Evolutionary conservation across 2,888 invertebrate species (phyloP), one percentile per base, ranked within the genome.

Genomic region (Meghimatium bilineatum): DNA sequence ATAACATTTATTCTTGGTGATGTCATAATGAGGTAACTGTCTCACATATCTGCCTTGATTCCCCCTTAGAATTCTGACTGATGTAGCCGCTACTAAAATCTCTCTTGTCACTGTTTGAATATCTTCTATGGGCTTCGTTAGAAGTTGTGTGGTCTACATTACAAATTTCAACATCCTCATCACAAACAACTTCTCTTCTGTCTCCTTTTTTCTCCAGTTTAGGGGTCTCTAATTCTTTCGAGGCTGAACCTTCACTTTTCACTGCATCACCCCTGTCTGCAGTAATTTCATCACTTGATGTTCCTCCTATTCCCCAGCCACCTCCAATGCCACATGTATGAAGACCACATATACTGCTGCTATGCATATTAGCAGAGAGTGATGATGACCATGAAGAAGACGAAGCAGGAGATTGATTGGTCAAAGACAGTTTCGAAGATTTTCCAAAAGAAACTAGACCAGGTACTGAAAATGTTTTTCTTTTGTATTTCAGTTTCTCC

Each of bases 61-160:
- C 90, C 74, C 91, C 91, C 85, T 90, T 91, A 1, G 91, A 91
- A 75, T 89, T 90, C 79, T 91, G 91, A 84, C 91, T 91, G 85
- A 90, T 89, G 84, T 91, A 91, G 77, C 91, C 91, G 87, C 90
- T 90, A 38, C 89, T 84, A n/a, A 78, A 83, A 29, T 87, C 86
- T 8, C 83, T 86, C 38, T 80, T 66, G 71, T 87, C 85, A 52
- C 85, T 80, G n/a, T 81, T 69, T 6, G 86, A 85, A 56, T 82
- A 67, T 36, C 85, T 83, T 63, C 74, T 77, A 52, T 86, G 78
- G 1, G 86, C 85, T 34, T 56, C 83, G 12, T 66, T 80, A 38
- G 82, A 69, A 3, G n/a, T 49, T 23, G 36, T 74, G 17, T 72
- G 72, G 0, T 81, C 63, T 36, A 36, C 12, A 60, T 63, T 74